These are phyloP conservation scores for Grantiella picta DNA, from an alignment of 2,113 vertebrate species.

Conservation along the genomic window DNA sequence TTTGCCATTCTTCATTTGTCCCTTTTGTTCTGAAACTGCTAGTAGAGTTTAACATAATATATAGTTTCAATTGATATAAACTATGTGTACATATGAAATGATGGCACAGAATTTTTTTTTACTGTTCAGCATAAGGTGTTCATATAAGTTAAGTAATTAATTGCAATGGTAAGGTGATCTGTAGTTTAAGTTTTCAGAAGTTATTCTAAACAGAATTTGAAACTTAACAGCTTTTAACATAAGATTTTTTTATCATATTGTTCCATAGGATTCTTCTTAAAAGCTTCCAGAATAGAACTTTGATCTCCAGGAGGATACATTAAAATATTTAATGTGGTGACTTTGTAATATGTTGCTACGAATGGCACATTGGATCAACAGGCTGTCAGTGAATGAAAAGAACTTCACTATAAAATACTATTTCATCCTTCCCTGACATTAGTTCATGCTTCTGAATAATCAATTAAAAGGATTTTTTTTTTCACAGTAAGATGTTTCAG, in stretches of 20 bases:
- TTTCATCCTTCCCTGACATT: conserved; percentile 17
- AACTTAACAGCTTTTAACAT: neutral
- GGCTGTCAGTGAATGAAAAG: neutral
- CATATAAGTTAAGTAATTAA: neutral
- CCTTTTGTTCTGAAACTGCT: conserved; percentile 35
- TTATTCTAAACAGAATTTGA: neutral
- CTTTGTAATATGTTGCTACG: neutral
- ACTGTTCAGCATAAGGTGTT: neutral
- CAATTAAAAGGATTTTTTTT: conserved; percentile 9
- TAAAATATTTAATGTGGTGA: neutral
- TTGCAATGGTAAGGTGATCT: neutral
- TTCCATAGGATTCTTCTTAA: neutral
- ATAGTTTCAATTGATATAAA: conserved; percentile 45
- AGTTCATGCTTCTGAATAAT: conserved; percentile 40
- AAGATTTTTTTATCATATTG: neutral
- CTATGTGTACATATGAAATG: neutral
- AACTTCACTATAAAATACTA: conserved; percentile 4
- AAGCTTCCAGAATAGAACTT: neutral
- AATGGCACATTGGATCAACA: neutral
- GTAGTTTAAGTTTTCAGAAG: neutral
- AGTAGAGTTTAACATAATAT: conserved; percentile 40
- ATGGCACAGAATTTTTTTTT: conserved; percentile 2
- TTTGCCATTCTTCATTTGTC: conserved; percentile 46
- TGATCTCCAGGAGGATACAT: neutral
- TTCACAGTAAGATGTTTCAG: conserved; percentile 19